Conservation (phyloP, 2,888 invertebrate species). For the Galerucella calmariensis region DNA sequence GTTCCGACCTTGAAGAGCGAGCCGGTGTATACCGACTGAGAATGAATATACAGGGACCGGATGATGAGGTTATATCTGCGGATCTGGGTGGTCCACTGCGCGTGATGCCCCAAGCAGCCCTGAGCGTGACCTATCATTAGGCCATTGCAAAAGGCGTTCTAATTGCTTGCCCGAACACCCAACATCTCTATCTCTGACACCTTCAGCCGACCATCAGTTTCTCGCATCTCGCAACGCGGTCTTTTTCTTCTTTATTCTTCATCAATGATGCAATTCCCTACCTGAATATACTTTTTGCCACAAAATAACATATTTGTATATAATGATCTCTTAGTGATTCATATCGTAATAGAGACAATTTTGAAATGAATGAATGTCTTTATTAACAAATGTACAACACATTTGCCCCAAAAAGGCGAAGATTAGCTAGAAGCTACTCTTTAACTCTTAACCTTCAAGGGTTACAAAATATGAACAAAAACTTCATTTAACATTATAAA, state of each 20-base stretch:
- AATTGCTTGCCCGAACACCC: slow-evolving; percentile 64
- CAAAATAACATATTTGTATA: slow-evolving; percentile 30
- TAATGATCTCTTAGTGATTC: slow-evolving; percentile 20
- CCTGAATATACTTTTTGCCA: slow-evolving; percentile 39
- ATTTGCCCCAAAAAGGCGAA: no score
- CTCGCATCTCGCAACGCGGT: slow-evolving; percentile 43
- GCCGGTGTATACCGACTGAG: slow-evolving; percentile 38
- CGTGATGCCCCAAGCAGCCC: slow-evolving; percentile 60
- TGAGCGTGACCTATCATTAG: slow-evolving; percentile 65
- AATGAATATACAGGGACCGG: slow-evolving; percentile 50
- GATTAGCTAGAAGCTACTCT: no score
- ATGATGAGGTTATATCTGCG: slow-evolving; percentile 48
- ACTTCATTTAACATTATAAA: no score
- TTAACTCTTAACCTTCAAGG: no score
- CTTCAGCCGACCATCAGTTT: slow-evolving; percentile 50
- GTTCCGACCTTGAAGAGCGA: slow-evolving; percentile 13
- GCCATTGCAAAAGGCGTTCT: slow-evolving; percentile 67
- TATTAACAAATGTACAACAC: no score
- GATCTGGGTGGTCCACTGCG: slow-evolving; percentile 62
- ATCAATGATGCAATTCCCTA: slow-evolving; percentile 43
- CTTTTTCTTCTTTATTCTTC: slow-evolving; percentile 14
- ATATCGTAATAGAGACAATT: slow-evolving; percentile 15
- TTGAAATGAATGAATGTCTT: no score
- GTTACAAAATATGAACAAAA: no score
- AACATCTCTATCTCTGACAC: slow-evolving; percentile 63